These are phyloP conservation scores for Diplodus puntazzo DNA, from an alignment of 2,797 vertebrate genomes.

Conservation along the genomic window DNA sequence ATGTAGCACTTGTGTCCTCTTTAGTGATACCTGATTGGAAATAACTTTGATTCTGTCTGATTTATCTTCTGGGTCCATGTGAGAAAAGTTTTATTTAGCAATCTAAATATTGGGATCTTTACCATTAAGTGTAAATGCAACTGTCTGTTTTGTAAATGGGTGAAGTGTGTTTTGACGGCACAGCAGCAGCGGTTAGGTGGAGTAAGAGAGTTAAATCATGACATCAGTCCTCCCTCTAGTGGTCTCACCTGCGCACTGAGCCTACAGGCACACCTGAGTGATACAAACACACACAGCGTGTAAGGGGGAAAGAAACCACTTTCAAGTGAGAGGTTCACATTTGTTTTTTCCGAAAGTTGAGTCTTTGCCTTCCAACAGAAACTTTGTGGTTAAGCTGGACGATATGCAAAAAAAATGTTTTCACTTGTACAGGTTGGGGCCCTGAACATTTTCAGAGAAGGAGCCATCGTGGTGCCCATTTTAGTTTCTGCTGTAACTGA, in stretches of 20 bases:
- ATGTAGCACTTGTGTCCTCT: background rate
- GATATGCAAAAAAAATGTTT: too few relatives aligned
- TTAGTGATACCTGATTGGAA: background rate
- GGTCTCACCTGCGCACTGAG: constrained; percentile 54
- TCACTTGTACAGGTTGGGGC: too few relatives aligned
- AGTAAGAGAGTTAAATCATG: constrained; percentile 21
- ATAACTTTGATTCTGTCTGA: background rate
- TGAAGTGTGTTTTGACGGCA: background rate
- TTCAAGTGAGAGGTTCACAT: too few relatives aligned
- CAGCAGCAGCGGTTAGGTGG: background rate
- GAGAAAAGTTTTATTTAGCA: background rate
- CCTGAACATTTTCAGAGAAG: too few relatives aligned
- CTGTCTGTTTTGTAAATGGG: background rate
- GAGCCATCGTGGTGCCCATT: too few relatives aligned
- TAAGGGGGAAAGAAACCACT: too few relatives aligned
- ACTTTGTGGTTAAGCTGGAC: too few relatives aligned
- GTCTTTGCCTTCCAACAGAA: background rate
- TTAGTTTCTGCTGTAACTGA: too few relatives aligned
- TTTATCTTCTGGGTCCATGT: background rate
- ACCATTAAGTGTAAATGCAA: background rate
- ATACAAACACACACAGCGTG: background rate
- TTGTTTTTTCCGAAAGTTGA: background rate
- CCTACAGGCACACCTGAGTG: constrained; percentile 8
- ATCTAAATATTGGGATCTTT: background rate
- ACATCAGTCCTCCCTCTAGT: constrained; percentile 75